These are phyloP conservation scores for Agrenia bidenticulata DNA, from an alignment of 2,888 invertebrate genomes.

Conservation along the genomic window DNA sequence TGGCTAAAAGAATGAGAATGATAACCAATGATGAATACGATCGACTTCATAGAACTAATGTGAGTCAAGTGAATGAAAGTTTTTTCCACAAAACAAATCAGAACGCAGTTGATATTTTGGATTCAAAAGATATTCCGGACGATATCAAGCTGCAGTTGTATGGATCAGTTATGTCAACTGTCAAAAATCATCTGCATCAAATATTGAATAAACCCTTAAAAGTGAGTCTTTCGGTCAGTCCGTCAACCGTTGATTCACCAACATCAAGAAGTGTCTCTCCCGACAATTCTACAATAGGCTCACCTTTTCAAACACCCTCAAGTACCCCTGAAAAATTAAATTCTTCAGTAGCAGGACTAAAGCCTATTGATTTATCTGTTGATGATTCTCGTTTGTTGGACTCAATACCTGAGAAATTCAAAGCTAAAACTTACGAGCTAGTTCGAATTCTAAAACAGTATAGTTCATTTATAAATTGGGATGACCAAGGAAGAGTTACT, in stretches of 20 bases:
- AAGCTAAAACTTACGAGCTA: constrained; percentile 4
- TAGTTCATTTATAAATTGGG: constrained; percentile 25
- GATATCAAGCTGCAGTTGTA: constrained; percentile 37
- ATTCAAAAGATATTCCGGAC: constrained; percentile 23
- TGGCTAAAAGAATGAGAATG: constrained; percentile 38
- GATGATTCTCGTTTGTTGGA: neutral
- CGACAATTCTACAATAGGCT: too few relatives aligned
- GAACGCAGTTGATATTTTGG: neutral
- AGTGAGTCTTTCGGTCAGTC: neutral
- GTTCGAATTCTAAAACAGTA: constrained; percentile 17
- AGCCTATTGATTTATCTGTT: neutral
- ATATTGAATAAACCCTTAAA: neutral
- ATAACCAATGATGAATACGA: constrained; percentile 14
- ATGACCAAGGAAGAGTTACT: constrained; percentile 17
- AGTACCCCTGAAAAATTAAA: neutral
- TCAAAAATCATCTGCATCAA: constrained; percentile 12
- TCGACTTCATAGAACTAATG: neutral
- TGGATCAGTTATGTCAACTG: constrained; percentile 15
- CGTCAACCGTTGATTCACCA: neutral
- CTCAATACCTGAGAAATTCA: constrained; percentile 15
- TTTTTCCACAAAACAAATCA: neutral
- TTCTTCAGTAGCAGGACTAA: neutral
- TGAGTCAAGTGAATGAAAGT: too few relatives aligned
- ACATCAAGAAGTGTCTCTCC: neutral
- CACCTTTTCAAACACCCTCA: constrained; percentile 17